These are phyloP conservation scores for Acropternis orthonyx DNA, from an alignment of 2,797 vertebrate genomes.

Conservation along the genomic window DNA sequence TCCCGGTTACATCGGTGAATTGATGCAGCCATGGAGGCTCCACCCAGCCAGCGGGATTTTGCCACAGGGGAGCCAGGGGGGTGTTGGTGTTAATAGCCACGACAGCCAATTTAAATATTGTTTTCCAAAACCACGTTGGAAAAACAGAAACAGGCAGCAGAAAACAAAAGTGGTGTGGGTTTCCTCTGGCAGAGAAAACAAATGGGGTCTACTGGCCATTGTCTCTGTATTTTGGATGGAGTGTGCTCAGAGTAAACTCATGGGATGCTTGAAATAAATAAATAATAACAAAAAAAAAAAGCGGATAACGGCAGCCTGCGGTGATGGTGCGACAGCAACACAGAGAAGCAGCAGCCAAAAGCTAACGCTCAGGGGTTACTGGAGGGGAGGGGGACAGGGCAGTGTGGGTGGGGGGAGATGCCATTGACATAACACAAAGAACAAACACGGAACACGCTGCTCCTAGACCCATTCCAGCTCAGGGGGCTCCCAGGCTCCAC, in stretches of 20 bases:
- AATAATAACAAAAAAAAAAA: background rate
- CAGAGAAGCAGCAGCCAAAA: constrained; percentile 76
- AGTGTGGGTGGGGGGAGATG: constrained; percentile 33
- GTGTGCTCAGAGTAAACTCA: constrained; percentile 46
- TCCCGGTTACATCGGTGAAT: background rate
- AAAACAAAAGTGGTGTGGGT: constrained; percentile 71
- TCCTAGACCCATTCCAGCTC: constrained; percentile 84
- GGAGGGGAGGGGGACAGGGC: constrained; percentile 49
- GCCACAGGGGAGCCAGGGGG: background rate
- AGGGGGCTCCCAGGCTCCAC: constrained; percentile 50
- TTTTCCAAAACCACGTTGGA: background rate
- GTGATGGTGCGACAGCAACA: constrained; percentile 72
- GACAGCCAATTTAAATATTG: background rate
- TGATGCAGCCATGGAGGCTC: background rate
- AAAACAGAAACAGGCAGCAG: constrained; percentile 69
- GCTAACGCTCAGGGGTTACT: constrained; percentile 66
- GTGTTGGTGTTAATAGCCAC: background rate
- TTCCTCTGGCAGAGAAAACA: constrained; percentile 71
- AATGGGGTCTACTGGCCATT: background rate
- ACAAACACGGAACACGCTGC: constrained; percentile 78
- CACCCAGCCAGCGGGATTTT: background rate
- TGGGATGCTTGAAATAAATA: constrained; percentile 55
- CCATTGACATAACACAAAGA: constrained; percentile 70
- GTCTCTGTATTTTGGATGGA: constrained; percentile 8
- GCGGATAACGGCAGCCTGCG: constrained; percentile 61